Evolutionary conservation across 2,113 vertebrate genomes (phyloP).

Genomic region (Hippocampus comes): DNA sequence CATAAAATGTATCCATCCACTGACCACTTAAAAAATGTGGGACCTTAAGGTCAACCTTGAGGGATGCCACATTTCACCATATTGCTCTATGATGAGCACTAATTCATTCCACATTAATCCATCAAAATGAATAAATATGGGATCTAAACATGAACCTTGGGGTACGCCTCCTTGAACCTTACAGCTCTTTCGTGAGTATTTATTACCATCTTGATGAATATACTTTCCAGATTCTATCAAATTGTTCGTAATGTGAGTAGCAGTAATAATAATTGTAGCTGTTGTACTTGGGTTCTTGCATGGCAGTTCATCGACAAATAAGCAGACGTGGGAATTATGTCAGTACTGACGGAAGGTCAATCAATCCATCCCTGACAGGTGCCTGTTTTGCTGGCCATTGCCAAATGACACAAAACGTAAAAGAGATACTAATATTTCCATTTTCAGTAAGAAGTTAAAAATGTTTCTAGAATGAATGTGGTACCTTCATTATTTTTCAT

Average conservation of each 20-base stretch:
- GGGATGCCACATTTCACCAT: background rate
- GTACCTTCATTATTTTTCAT: no score
- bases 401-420: no score
- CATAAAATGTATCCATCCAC: background rate
- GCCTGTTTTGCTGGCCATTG: no score
- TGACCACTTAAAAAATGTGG: background rate
- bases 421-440: no score
- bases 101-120: background rate
- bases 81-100: background rate
- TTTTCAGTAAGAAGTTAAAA: no score
- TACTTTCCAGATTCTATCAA: background rate
- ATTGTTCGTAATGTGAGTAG: background rate
- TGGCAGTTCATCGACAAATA: no score
- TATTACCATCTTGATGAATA: background rate
- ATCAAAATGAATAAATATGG: background rate
- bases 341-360: no score
- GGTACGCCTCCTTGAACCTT: background rate
- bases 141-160: background rate
- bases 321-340: no score
- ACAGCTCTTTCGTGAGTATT: background rate
- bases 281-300: no score
- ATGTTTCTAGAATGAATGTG: no score
- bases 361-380: no score
- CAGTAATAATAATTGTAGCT: background rate
- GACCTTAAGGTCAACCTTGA: background rate